Evolutionary conservation across 92 coral and sea anemone species (phyloP).

Genomic region (Palythoa grandis): DNA sequence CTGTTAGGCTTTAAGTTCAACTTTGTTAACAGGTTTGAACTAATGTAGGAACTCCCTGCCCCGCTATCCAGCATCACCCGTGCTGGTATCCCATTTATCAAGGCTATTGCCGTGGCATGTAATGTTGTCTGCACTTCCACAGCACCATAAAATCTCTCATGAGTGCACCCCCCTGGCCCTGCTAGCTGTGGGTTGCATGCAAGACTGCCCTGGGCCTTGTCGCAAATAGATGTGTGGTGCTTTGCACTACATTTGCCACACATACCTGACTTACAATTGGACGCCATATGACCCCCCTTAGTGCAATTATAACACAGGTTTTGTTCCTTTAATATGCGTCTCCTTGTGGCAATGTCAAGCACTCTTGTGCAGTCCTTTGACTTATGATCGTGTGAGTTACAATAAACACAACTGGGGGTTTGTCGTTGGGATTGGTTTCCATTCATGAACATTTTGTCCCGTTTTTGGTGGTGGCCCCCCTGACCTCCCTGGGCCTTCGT

Average conservation of each 20-base stretch:
- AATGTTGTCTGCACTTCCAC: constrained; percentile 47
- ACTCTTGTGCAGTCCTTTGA: too few relatives aligned
- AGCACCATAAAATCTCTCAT: constrained; percentile 57
- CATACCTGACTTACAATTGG: too few relatives aligned
- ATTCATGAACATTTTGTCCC: too few relatives aligned
- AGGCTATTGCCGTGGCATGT: constrained; percentile 57
- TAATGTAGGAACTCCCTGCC: constrained; percentile 62
- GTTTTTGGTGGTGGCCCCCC: too few relatives aligned
- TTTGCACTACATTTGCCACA: constrained; percentile 38
- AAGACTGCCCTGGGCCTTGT: constrained; percentile 10
- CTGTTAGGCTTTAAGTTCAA: constrained; percentile 50
- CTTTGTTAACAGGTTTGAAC: constrained; percentile 56
- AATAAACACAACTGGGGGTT: too few relatives aligned
- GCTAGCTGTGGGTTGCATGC: constrained; percentile 5
- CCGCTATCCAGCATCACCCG: constrained; percentile 62
- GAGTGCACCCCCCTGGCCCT: not conserved
- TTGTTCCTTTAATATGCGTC: constrained; percentile 31
- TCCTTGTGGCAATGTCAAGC: too few relatives aligned
- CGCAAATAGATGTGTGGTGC: constrained; percentile 59
- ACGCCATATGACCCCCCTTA: constrained; percentile 44
- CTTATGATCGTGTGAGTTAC: too few relatives aligned
- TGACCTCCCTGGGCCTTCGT: too few relatives aligned
- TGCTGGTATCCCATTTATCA: constrained; percentile 51
- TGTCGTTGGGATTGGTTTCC: too few relatives aligned
- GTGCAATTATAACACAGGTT: constrained; percentile 54